phyloP scores from a whole-genome alignment of 2,797 vertebrate species.

The Ceryle rudis region DNA sequence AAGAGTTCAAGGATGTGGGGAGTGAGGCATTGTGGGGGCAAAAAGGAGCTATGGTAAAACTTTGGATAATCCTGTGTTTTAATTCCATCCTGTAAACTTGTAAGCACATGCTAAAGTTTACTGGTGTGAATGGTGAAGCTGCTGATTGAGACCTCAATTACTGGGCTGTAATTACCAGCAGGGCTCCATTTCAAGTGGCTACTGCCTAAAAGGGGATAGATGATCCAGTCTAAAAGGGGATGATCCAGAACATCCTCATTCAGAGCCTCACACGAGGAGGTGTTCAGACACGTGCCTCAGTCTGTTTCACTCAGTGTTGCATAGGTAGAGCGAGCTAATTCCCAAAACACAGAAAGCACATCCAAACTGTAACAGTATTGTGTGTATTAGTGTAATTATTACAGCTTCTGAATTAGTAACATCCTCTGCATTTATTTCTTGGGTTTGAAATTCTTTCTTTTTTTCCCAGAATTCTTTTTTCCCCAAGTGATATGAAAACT shows the following conservation, averaged over 20 bases:
- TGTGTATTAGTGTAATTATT: not conserved
- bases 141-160: not conserved
- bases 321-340: not conserved
- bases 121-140: not conserved
- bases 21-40: not conserved
- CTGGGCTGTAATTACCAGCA: not conserved
- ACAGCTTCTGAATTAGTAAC: not conserved
- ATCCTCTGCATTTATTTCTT: not conserved
- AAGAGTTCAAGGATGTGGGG: not conserved
- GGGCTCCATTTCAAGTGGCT: not conserved
- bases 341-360: not conserved
- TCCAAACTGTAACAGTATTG: not conserved
- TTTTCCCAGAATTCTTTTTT: not conserved
- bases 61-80: not conserved
- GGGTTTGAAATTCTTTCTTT: not conserved
- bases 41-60: not conserved
- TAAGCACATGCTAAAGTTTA: not conserved
- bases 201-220: not conserved
- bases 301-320: not conserved
- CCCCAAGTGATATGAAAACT: not conserved
- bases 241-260: not conserved
- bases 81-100: not conserved
- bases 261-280: not conserved
- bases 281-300: accelerated
- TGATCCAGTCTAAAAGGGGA: not conserved